Evolutionary conservation across 2,113 vertebrate genomes (phyloP), one percentile per base, ranked within the genome.

Genomic region (Zosterops japonicus): DNA sequence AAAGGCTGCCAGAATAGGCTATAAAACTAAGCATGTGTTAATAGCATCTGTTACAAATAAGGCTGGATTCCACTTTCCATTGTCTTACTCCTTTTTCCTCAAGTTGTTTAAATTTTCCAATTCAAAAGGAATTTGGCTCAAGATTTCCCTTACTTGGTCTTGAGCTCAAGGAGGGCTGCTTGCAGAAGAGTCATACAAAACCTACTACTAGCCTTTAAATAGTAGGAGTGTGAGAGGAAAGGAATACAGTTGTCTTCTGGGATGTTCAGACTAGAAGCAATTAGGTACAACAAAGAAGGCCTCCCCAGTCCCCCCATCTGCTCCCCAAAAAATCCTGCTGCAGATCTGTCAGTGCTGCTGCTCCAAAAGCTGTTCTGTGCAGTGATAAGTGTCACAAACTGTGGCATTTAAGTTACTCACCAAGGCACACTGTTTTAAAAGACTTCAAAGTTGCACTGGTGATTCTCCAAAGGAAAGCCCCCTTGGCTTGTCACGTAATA

Each of bases 41-140:
- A 94, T 46, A 84, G 90, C 95, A 95, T 97, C 94, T 97, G 94
- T 85, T 95, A 90, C 78, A 95, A 96, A 95, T 96, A 93, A 95
- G 64, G 79, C 82, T 88, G 88, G 86, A 93, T 95, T 95, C 87
- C 76, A 67, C 93, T 95, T 95, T 87, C 94, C 84, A 96, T 94
- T 93, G 94, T 96, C 91, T 88, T 91, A 36, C 67, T 89, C 35
- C 36, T 76, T 95, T 95, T 93, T 89, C 84, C 86, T 93, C 90
- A 80, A 94, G 86, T 94, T 93, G 88, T 63, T 94, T 90, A 94
- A 93, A 84, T 84, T 91, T 91, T 95, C 83, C 91, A 97, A 79
- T 89, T 96, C 49, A 68, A 91, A 94, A 92, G 83, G 89, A 95
- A 95, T 95, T 93, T 96, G 95, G 83, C 94, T 90, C 72, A 77